Percentiles rank a stretch among this genome's conserved stretches.
phyloP scores from a whole-genome alignment of 2,113 vertebrate genomes.

The Spea multiplicata region DNA sequence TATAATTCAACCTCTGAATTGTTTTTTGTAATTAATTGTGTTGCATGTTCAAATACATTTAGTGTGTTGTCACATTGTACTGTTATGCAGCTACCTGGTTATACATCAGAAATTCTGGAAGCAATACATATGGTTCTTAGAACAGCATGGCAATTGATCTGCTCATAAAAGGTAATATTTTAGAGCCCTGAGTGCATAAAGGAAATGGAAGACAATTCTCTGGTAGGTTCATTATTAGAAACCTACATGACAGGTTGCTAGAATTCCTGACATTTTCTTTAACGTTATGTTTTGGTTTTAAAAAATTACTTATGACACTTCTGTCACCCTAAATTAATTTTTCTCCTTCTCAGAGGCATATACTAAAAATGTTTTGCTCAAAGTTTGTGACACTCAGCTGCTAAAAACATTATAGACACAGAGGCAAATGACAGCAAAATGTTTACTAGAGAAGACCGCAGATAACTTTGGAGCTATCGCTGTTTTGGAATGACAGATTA shows the following conservation, averaged over 20 bases:
- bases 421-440: slow-evolving; percentile 13
- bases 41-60: no score
- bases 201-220: slow-evolving; percentile 23
- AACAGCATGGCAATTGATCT: background rate
- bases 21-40: no score
- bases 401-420: slow-evolving; percentile 22
- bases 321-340: slow-evolving; percentile 38
- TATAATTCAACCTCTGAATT: no score
- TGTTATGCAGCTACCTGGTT: no score
- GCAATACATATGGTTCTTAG: no score
- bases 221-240: slow-evolving; percentile 27
- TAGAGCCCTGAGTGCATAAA: slow-evolving; percentile 4
- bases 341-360: slow-evolving; percentile 14
- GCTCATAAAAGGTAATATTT: slow-evolving; percentile 10
- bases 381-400: slow-evolving; percentile 31
- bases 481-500: no score
- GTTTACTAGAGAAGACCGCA: background rate
- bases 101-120: no score
- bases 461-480: background rate
- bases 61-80: no score
- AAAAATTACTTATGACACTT: slow-evolving; percentile 35
- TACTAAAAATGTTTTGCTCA: slow-evolving; percentile 33
- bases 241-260: slow-evolving; percentile 28
- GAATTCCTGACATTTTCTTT: slow-evolving; percentile 31
- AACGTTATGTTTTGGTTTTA: slow-evolving; percentile 8